phyloP scores from a whole-genome alignment of 2,888 invertebrate genomes.

The Drosophila koepferae region DNA sequence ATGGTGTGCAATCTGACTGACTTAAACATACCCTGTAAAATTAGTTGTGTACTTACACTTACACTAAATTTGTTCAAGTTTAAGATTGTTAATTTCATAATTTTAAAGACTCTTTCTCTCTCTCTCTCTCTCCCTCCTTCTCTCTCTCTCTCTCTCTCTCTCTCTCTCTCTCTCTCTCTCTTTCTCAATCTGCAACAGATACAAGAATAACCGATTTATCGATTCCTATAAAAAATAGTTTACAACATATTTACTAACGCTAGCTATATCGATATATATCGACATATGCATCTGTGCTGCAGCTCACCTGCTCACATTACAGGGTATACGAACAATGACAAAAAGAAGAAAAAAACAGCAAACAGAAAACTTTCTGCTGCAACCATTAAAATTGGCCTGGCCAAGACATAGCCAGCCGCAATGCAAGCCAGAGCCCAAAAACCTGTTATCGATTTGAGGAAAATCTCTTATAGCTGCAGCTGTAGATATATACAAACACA shows the following conservation, averaged over 20 bases:
- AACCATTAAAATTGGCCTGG: slow-evolving; percentile 65
- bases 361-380: slow-evolving; percentile 62
- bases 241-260: too few relatives aligned
- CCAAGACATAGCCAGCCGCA: slow-evolving; percentile 31
- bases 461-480: slow-evolving; percentile 52
- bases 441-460: slow-evolving; percentile 75
- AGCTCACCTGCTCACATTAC: neutral
- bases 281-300: neutral
- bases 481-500: neutral
- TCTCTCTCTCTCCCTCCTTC: neutral
- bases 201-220: neutral
- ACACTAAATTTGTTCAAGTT: too few relatives aligned
- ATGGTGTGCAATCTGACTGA: neutral
- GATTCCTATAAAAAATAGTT: neutral
- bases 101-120: neutral
- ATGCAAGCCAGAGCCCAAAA: slow-evolving; percentile 54
- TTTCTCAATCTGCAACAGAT: neutral
- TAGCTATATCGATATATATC: slow-evolving; percentile 2
- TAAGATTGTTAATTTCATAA: too few relatives aligned
- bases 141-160: neutral
- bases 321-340: slow-evolving; percentile 4
- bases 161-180: neutral
- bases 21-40: neutral
- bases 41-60: too few relatives aligned
- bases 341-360: slow-evolving; percentile 23